Evolutionary conservation across 1,140 invertebrate genomes (phyloP).

Genomic region (Acromyrmex heyeri): DNA sequence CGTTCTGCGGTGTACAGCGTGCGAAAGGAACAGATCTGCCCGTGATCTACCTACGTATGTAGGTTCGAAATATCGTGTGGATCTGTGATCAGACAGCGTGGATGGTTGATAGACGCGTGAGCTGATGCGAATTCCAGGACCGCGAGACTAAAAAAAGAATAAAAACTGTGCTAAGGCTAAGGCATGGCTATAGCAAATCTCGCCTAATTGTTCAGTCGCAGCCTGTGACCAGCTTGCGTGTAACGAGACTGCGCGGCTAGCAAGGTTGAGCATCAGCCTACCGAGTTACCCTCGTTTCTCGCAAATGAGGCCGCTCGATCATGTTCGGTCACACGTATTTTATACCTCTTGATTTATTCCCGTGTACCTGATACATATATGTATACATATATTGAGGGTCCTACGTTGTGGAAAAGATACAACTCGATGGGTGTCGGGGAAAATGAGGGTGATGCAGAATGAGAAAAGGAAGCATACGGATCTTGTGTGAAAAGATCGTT

Average conservation of each 20-base stretch:
- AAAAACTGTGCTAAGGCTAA: conserved; percentile 25
- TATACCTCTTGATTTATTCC: conserved; percentile 55
- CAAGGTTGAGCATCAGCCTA: conserved; percentile 31
- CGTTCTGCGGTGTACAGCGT: not conserved
- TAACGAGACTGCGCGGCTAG: conserved; percentile 22
- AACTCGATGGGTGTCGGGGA: not conserved
- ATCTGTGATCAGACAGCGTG: not conserved
- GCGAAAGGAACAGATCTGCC: not conserved
- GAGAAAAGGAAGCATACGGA: not conserved
- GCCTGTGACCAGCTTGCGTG: not conserved
- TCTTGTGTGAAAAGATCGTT: not conserved
- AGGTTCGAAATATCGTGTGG: not conserved
- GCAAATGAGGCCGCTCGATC: conserved; percentile 56
- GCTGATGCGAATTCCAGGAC: not conserved
- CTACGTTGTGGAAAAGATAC: not conserved
- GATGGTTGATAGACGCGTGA: not conserved
- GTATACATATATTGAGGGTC: conserved; percentile 46
- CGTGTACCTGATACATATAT: conserved; percentile 46
- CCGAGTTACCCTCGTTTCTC: conserved; percentile 8
- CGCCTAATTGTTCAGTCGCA: not conserved
- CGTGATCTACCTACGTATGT: not conserved
- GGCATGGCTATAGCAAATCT: not conserved
- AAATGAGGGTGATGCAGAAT: not conserved
- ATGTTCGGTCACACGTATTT: conserved; percentile 37
- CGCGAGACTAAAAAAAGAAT: not conserved